phyloP scores from a whole-genome alignment of 2,888 invertebrate genomes.

The Morinoia aosen region DNA sequence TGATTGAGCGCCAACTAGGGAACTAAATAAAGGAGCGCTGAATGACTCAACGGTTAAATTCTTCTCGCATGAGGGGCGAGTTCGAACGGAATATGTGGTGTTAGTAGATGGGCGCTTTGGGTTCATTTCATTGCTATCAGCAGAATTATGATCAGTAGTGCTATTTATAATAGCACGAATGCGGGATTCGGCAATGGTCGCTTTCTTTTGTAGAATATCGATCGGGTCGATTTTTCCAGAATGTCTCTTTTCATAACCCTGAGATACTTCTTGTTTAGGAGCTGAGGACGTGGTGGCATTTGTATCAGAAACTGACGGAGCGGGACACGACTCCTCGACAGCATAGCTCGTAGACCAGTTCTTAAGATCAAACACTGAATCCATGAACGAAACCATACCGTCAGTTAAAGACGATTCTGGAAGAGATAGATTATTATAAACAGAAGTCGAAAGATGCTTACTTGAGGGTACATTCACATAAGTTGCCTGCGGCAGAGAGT shows the following conservation, averaged over 20 bases:
- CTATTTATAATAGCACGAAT: not conserved
- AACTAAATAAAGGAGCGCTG: not conserved
- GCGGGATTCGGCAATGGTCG: not conserved
- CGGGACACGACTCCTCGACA: not conserved
- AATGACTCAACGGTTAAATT: not conserved
- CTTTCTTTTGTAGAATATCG: not conserved
- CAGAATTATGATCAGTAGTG: not conserved
- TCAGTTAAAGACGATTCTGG: not conserved
- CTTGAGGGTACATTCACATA: constrained; percentile 16
- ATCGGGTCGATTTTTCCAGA: not conserved
- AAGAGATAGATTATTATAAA: not conserved
- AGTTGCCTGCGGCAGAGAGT: not conserved
- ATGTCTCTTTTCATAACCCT: not conserved
- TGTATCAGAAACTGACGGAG: not conserved
- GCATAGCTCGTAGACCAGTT: constrained; percentile 23
- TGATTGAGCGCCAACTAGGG: not conserved
- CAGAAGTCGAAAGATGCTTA: not conserved
- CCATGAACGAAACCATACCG: constrained; percentile 20
- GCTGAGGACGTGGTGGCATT: not conserved
- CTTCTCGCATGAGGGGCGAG: not conserved
- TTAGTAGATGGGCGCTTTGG: not conserved
- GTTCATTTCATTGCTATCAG: not conserved
- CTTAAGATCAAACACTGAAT: constrained; percentile 18
- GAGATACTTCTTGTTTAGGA: not conserved
- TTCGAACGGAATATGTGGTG: not conserved